Base-by-base conservation (phyloP, 2,888 invertebrate species). In the Electrophaes corylata region DNA sequence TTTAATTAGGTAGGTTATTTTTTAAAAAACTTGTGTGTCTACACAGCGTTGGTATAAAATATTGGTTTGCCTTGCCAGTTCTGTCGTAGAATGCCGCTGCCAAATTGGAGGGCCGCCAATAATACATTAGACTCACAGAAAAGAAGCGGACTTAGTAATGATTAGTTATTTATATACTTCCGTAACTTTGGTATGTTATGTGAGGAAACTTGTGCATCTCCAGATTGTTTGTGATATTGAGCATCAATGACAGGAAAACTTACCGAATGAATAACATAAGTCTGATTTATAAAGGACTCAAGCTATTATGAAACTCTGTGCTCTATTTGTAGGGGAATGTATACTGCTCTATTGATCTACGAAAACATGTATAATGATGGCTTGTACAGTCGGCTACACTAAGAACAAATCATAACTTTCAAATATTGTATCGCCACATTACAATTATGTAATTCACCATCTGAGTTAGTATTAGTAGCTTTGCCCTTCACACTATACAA, bases 101-200 rank as follows among this genome's bases (percentile, higher is more conserved):
- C 83, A 84, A 85, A 75, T 80, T 85, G 85, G 85, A 81, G 67
- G 69, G 65, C 55, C 63, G 84, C 85, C 84, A 85, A 78, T 73
- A 70, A 62, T 65, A 72, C 69, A 69, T 69, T 68, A 77, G 64
- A 71, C 68, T 67, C 67, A 64, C 62, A 67, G 68, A 73, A 78
- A 74, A 62, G 63, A 69, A 65, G 60, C 57, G 46, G 50, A 60
- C 51, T 60, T 57, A 62, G 61, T 62, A 46, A 47, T 59, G 61
- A 44, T 59, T 57, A 60, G 60, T 57, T 54, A 71, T 67, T 70
- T 60, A 37, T 64, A 52, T 48, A 65, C 66, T 72, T 74, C 75
- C 69, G 61, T 55, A 62, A 61, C 60, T 46, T 54, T 43, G 40
- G 41, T 39, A 39, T 20, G 20, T 12, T 12, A 43, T 31, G 29